Percentiles rank a stretch among this genome's conserved stretches.
Evolutionary conservation across 2,113 vertebrate species (phyloP).

Genomic region (Mustelus asterias): DNA sequence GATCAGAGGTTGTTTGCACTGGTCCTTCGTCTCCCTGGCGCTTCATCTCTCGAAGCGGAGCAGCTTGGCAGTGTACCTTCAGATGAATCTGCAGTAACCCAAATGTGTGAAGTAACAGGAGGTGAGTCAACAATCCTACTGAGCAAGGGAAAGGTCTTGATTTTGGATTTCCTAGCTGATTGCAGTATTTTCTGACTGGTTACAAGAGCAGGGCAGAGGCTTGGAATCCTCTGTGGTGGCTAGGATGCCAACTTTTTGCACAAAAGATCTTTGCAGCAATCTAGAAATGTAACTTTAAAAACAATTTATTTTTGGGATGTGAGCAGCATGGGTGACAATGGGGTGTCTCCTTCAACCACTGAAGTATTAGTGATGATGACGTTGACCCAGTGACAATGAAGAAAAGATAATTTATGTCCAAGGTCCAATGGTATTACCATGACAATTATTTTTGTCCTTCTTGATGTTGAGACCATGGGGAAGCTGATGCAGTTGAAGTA

Average conservation of each 20-base stretch:
- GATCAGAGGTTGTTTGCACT: slow-evolving; percentile 95
- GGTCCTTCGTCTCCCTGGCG: slow-evolving; percentile 86
- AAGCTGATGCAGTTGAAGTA: background rate
- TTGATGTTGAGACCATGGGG: background rate
- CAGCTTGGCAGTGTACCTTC: slow-evolving; percentile 90
- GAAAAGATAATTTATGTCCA: background rate
- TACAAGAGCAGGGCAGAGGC: too few relatives aligned
- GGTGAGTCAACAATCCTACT: slow-evolving; percentile 53
- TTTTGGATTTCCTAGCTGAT: background rate
- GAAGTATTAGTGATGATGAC: background rate
- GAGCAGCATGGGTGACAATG: background rate
- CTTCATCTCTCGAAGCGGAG: slow-evolving; percentile 78
- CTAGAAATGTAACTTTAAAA: background rate
- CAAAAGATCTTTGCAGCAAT: background rate
- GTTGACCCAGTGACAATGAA: background rate
- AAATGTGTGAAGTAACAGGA: slow-evolving; percentile 99
- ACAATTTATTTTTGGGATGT: background rate
- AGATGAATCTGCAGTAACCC: slow-evolving; percentile 92
- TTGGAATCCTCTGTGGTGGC: background rate
- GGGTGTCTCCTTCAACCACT: background rate
- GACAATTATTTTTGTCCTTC: background rate
- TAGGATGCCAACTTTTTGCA: background rate
- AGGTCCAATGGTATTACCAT: background rate
- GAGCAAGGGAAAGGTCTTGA: background rate
- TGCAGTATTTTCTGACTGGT: background rate